Conservation (phyloP, 2,797 vertebrate species). For the Poeciliopsis infans region DNA sequence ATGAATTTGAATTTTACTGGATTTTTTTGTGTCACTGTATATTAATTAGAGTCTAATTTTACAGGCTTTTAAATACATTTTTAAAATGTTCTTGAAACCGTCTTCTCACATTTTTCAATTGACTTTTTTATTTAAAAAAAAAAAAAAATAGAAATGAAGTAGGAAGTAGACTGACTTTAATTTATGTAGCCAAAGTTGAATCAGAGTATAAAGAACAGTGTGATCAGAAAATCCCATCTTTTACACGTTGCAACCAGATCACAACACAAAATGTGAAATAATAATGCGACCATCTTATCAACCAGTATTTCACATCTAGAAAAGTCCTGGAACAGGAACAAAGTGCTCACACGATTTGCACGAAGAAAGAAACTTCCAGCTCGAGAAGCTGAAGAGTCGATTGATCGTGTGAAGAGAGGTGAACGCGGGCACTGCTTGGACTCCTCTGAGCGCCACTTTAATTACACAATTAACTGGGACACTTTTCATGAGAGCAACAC, state of each 20-base stretch:
- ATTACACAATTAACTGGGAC: slow-evolving; percentile 12
- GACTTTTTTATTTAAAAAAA: too few relatives aligned
- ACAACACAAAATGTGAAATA: too few relatives aligned
- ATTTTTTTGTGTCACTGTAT: too few relatives aligned
- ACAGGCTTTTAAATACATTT: too few relatives aligned
- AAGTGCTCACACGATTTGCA: not conserved
- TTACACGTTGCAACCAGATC: not conserved
- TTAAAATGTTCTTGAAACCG: too few relatives aligned
- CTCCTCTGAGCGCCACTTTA: slow-evolving; percentile 15
- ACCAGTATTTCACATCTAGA: not conserved
- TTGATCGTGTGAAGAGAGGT: not conserved
- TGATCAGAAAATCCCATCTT: not conserved
- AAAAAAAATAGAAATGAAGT: too few relatives aligned
- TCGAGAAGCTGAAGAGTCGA: not conserved
- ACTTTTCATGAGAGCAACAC: slow-evolving; percentile 6
- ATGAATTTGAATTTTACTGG: too few relatives aligned
- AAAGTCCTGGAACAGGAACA: not conserved
- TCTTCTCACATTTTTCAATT: too few relatives aligned
- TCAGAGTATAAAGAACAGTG: too few relatives aligned
- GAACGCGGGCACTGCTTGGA: not conserved
- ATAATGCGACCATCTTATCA: not conserved
- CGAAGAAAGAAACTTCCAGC: not conserved
- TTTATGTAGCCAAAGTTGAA: too few relatives aligned
- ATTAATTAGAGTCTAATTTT: too few relatives aligned
- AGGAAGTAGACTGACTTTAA: too few relatives aligned